Base-by-base conservation (phyloP, 1,140 invertebrate genomes). In the Apis dorsata region DNA sequence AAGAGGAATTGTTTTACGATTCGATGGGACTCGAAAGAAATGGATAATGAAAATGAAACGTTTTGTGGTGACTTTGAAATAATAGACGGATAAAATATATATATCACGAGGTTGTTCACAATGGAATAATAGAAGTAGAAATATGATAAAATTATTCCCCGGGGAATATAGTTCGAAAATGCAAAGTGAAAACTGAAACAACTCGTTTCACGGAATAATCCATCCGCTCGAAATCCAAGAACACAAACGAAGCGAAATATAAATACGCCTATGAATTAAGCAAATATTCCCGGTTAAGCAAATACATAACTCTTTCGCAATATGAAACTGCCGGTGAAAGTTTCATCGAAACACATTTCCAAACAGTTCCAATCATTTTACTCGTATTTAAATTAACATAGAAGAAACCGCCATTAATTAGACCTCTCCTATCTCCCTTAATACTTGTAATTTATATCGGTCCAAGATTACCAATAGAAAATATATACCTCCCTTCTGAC, bases 301-400 rank as follows among this genome's bases (percentile, higher is more conserved):
- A 70, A 69, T 69, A 49, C 34, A 44, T 44, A 44, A 13, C 66
- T 69, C 34, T 44, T 69, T 69, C 66, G n/a, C 68, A 24, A 70
- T 24, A 51, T 24, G 1, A 51, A 51, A 70, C 44, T 17, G 49
- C 19, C 49, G 49, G n/a, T 53, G 68, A 53, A 70, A 70, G 44
- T 51, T 69, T 4, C 44, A 11, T 5, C 66, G 66, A n/a, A 49
- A 49, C 66, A n/a, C 44, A 8, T 69, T 51, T 70, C 68, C 44
- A 70, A 34, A 34, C 34, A n/a, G 49, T 70, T 53, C 49, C 68
- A 53, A 24, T n/a, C 12, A n/a, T n/a, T 70, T 19, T 15, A 17
- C n/a, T 49, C 68, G 68, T 51, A 7, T 7, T 44, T 7, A 53
- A 70, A 70, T 70, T 53, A 70, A 53, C 68, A 7, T 24, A 1